Conservation (phyloP, 1,140 invertebrate genomes). For the Trichogramma pretiosum region DNA sequence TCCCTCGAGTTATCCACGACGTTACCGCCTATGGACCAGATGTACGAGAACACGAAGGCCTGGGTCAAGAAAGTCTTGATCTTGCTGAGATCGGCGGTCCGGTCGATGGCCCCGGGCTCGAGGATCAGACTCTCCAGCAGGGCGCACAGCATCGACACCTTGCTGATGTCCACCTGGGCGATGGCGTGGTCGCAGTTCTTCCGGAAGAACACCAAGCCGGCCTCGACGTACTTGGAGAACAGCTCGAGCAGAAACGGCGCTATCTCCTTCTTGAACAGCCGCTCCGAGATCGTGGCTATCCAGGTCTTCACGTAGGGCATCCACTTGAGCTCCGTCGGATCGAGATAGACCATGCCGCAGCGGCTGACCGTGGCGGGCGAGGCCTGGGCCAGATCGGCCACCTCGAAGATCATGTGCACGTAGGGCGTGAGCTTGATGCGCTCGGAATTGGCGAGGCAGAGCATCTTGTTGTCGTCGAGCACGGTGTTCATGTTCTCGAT, state of each 20-base stretch:
- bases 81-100: slow-evolving; percentile 46
- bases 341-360: slow-evolving; percentile 79
- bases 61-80: slow-evolving; percentile 58
- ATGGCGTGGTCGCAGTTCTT: slow-evolving; percentile 58
- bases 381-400: slow-evolving; percentile 75
- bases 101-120: slow-evolving; percentile 40
- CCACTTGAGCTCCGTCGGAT: slow-evolving; percentile 72
- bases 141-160: slow-evolving; percentile 63
- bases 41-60: slow-evolving; percentile 64
- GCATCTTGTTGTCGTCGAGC: slow-evolving; percentile 89
- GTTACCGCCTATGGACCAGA: slow-evolving; percentile 79
- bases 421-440: slow-evolving; percentile 79
- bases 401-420: slow-evolving; percentile 82
- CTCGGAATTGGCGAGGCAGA: slow-evolving; percentile 79
- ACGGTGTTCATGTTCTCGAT: slow-evolving; percentile 93
- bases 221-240: slow-evolving; percentile 56
- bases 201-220: slow-evolving; percentile 55
- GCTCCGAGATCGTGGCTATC: slow-evolving; percentile 53
- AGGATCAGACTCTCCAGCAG: slow-evolving; percentile 61
- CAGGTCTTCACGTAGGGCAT: slow-evolving; percentile 72
- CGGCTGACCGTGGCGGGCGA: slow-evolving; percentile 82
- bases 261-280: slow-evolving; percentile 47
- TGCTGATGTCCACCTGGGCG: slow-evolving; percentile 68
- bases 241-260: slow-evolving; percentile 50
- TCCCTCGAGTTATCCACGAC: slow-evolving; percentile 59